phyloP scores from a whole-genome alignment of 2,113 vertebrate genomes.

The Oncorhynchus tshawytscha region DNA sequence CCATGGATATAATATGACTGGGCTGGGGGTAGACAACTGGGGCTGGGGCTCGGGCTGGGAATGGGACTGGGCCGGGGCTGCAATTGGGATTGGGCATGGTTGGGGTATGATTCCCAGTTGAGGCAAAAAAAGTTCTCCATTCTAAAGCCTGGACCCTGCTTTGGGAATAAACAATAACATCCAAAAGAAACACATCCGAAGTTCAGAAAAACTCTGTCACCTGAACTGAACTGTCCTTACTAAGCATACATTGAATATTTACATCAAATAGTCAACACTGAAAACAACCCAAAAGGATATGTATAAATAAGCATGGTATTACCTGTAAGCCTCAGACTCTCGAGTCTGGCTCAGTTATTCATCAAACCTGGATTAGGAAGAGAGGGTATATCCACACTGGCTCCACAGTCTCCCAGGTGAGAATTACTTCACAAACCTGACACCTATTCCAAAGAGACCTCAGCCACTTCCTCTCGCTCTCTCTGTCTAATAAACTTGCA shows the following conservation, averaged over 20 bases:
- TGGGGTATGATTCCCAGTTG: slow-evolving; percentile 2
- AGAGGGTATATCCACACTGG: neutral
- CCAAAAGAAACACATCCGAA: neutral
- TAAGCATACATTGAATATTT: too few relatives aligned
- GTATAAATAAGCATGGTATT: neutral
- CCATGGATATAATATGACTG: slow-evolving; percentile 34
- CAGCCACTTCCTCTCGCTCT: neutral
- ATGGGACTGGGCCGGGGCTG: too few relatives aligned
- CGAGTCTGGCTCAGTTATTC: slow-evolving; percentile 15
- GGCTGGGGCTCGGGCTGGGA: too few relatives aligned
- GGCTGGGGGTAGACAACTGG: slow-evolving; percentile 18
- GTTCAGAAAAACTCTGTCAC: slow-evolving; percentile 4
- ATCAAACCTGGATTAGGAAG: slow-evolving; percentile 19
- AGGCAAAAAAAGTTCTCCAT: neutral
- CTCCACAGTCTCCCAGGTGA: neutral
- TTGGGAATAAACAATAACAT: neutral
- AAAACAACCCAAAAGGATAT: neutral
- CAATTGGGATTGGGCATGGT: too few relatives aligned
- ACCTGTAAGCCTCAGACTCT: neutral
- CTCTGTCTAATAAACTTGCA: neutral
- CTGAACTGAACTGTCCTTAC: neutral
- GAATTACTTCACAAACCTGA: neutral
- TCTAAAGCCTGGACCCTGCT: too few relatives aligned
- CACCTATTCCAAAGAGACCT: neutral
- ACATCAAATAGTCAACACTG: neutral